A percentile compares a stretch with the other conserved stretches of the same genome.
Evolutionary conservation across 2,113 vertebrate species (phyloP).

Genomic region (Dunckerocampus dactyliophorus): DNA sequence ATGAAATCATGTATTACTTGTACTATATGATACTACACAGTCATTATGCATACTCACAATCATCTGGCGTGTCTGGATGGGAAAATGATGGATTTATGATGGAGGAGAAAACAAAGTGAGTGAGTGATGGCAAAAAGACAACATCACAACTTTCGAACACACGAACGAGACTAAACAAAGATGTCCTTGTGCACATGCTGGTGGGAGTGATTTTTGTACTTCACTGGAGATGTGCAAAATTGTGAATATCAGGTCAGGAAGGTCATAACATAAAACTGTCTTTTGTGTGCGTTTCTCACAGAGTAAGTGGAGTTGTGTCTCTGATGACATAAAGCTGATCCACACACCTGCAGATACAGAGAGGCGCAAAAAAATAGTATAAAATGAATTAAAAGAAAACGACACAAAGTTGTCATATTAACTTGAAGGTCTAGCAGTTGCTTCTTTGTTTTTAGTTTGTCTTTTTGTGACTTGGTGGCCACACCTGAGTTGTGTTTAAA

Average conservation of each 20-base stretch:
- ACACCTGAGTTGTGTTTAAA: too few species aligned
- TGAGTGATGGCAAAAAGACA: constrained; percentile 4
- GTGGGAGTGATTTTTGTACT: neutral
- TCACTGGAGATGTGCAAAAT: neutral
- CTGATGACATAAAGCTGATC: constrained; percentile 16
- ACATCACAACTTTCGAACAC: constrained; percentile 1
- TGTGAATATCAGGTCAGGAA: neutral
- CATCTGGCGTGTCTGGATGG: constrained; percentile 28
- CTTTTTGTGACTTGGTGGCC: too few species aligned
- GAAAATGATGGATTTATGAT: constrained; percentile 10
- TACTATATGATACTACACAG: neutral
- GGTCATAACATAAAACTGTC: neutral
- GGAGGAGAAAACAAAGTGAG: constrained; percentile 41
- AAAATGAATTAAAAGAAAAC: neutral
- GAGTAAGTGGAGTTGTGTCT: constrained; percentile 49
- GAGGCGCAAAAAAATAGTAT: neutral
- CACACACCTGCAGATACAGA: constrained; percentile 36
- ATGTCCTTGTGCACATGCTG: neutral
- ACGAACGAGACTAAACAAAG: constrained; percentile 11
- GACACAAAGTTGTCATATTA: too few species aligned
- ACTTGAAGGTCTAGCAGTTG: neutral
- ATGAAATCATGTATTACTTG: neutral
- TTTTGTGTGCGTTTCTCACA: constrained; percentile 36
- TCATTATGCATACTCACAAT: constrained; percentile 53
- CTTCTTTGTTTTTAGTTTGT: neutral